These are phyloP conservation scores for Pelodytes ibericus DNA, from an alignment of 2,797 vertebrate species.

Conservation along the genomic window DNA sequence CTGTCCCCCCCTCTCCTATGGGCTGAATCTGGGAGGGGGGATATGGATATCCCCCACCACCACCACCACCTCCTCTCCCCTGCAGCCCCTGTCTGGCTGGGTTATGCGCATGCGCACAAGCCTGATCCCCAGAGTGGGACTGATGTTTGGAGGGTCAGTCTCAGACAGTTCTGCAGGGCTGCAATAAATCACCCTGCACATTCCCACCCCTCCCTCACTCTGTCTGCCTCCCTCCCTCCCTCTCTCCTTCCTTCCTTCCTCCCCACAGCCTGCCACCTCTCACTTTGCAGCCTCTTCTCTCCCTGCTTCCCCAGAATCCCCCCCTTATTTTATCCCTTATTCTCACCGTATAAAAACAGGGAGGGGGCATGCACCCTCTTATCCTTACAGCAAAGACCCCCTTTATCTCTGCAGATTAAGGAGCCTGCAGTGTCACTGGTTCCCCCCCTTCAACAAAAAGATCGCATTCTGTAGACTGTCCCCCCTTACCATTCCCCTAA, in stretches of 20 bases:
- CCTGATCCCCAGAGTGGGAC: constrained; percentile 47
- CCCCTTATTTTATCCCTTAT: constrained; percentile 34
- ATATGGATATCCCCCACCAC: constrained; percentile 15
- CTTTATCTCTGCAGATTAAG: constrained; percentile 34
- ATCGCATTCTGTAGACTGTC: not conserved
- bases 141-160: constrained; percentile 55
- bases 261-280: constrained; percentile 51
- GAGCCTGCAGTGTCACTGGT: constrained; percentile 6
- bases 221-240: constrained; percentile 12
- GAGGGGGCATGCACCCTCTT: constrained; percentile 45
- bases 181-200: constrained; percentile 60
- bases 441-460: constrained; percentile 24
- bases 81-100: constrained; percentile 51
- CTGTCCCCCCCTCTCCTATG: constrained; percentile 31
- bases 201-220: constrained; percentile 39
- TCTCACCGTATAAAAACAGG: constrained; percentile 39
- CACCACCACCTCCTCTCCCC: constrained; percentile 47
- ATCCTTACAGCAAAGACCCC: constrained; percentile 33
- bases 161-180: constrained; percentile 61
- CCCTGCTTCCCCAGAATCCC: constrained; percentile 38
- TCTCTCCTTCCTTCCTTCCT: constrained; percentile 53
- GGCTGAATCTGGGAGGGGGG: constrained; percentile 34
- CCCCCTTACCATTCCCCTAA: constrained; percentile 16
- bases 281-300: constrained; percentile 53
- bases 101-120: constrained; percentile 50